Evolutionary conservation across 2,888 invertebrate genomes (phyloP), one percentile per base, ranked within the genome.

Genomic region (Odontothrips loti): DNA sequence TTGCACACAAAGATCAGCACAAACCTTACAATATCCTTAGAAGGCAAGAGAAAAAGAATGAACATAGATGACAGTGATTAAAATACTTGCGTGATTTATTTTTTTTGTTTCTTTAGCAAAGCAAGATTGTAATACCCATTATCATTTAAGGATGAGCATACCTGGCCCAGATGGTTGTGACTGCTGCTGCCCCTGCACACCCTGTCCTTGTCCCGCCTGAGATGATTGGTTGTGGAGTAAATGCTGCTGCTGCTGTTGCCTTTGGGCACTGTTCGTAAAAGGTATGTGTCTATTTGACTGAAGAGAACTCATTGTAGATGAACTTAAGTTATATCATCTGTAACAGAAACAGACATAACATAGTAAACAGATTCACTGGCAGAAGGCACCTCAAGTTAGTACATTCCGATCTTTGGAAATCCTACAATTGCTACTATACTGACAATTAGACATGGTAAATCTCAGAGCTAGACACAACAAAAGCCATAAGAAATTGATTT

Each of bases 1-100:
- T 15, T 58, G 17, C 20, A 17, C 58, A 58, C 17, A 17, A 58
- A 15, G 17, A 15, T 27, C 10, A 9, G 27, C 12, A 75, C 68
- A 75, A 27, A 75, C 68, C 68, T 75, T 12, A 27, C 27, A 75
- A 75, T 27, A 75, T 75, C 68, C 68, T 75, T 75, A 27, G 68
- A 12, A 75, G 23, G 68, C 68, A 75, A 75, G 12, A 12, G 68
- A 4, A 75, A 27, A 12, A 75, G 6, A 6, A 27, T 6, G 10
- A 23, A 12, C 11, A 27, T 20, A 1, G 20, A 6, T 20, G 15
- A 20, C 17, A 15, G 58, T 20, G 15, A 58, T 58, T 58, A 20
- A 1, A 58, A 17, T 0, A 58, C 17, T 17, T 6, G 17, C 1
- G 11, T 51, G 51, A 6, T 1, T 51, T 51, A 3, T 51, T 1